Conservation (phyloP, 2,113 vertebrate species). For the Actenoides hombroni region DNA sequence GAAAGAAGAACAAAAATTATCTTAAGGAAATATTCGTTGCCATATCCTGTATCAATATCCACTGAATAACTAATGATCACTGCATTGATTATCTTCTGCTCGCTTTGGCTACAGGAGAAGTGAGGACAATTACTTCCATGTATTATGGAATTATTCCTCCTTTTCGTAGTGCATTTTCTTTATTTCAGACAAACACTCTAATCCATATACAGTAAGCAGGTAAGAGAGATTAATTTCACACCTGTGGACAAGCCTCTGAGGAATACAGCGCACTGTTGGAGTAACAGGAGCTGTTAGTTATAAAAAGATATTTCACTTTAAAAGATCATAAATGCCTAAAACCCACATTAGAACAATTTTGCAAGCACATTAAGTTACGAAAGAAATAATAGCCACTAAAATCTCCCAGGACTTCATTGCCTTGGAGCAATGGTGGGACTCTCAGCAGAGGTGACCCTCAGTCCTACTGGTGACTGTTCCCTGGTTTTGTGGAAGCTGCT, state of each 20-base stretch:
- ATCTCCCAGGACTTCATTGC: neutral
- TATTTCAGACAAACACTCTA: neutral
- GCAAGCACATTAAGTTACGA: neutral
- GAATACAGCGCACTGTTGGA: neutral
- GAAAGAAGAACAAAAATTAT: neutral
- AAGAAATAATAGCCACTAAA: neutral
- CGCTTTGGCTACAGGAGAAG: neutral
- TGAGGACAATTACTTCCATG: neutral
- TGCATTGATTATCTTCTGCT: neutral
- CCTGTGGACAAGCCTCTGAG: neutral
- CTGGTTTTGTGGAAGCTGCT: neutral
- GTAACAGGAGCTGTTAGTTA: neutral
- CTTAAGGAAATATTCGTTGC: neutral
- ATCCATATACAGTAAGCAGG: neutral
- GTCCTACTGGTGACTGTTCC: neutral
- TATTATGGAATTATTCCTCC: neutral
- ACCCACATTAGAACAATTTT: neutral
- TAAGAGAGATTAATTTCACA: neutral
- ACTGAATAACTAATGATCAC: neutral
- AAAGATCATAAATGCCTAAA: neutral
- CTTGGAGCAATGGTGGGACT: neutral
- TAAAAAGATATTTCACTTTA: neutral
- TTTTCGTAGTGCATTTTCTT: neutral
- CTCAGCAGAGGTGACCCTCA: neutral
- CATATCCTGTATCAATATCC: neutral